These are phyloP conservation scores for Sander lucioperca DNA, from an alignment of 2,113 vertebrate genomes.

Conservation along the genomic window DNA sequence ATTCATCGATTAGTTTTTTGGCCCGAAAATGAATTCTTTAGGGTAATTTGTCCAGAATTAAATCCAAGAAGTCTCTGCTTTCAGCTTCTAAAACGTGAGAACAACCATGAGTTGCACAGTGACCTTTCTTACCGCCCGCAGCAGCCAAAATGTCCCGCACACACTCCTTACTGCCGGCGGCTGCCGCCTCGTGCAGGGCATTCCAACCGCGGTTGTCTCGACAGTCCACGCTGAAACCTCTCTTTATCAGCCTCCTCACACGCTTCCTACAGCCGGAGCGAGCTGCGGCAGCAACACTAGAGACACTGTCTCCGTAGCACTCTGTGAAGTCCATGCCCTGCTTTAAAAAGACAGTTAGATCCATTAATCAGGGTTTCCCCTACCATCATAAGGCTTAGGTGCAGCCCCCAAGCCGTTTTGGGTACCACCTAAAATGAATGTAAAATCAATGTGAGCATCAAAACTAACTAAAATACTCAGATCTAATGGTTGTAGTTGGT, in stretches of 20 bases:
- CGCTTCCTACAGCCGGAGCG: slow-evolving; percentile 82
- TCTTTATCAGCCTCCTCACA: slow-evolving; percentile 85
- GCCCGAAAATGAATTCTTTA: background rate
- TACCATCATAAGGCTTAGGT: no score
- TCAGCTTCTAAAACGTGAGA: background rate
- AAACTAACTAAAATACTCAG: no score
- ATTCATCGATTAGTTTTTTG: background rate
- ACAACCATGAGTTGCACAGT: fast-evolving
- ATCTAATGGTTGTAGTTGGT: no score
- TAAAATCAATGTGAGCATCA: no score
- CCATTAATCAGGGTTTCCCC: background rate
- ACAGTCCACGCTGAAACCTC: slow-evolving; percentile 86
- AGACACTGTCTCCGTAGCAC: slow-evolving; percentile 90
- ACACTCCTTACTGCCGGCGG: slow-evolving; percentile 85
- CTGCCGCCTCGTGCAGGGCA: slow-evolving; percentile 93
- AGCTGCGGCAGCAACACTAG: slow-evolving; percentile 87
- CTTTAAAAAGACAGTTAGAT: fast-evolving
- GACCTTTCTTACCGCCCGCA: slow-evolving; percentile 61
- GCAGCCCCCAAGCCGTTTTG: no score
- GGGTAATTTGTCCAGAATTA: background rate
- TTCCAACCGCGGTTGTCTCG: slow-evolving; percentile 96
- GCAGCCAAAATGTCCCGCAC: slow-evolving; percentile 82
- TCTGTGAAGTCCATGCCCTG: slow-evolving; percentile 92
- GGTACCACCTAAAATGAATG: no score
- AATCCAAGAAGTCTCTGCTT: background rate